Evolutionary conservation across 2,113 vertebrate species (phyloP).

Genomic region (Podarcis raffonei): DNA sequence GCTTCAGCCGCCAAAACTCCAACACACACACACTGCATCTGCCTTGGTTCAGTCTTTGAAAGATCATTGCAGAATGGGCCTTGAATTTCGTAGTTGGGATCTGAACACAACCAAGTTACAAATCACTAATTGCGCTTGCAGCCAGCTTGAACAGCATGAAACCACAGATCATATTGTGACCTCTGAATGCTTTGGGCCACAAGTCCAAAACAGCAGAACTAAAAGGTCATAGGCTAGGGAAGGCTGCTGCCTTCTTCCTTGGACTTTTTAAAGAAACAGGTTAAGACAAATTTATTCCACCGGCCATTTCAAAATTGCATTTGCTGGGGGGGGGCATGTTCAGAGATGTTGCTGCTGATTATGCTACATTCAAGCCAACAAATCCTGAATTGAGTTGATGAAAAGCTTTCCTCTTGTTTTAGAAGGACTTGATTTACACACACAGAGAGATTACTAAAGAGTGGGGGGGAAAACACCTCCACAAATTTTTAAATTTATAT

Average conservation of each 20-base stretch:
- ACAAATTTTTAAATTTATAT: background rate
- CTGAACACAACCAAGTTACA: background rate
- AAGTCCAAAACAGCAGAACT: no score
- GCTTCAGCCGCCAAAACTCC: no score
- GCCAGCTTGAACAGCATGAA: background rate
- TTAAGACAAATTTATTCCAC: no score
- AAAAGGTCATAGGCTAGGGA: no score
- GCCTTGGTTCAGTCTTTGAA: background rate
- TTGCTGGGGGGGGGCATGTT: background rate
- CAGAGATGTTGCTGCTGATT: background rate
- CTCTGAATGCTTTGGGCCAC: no score
- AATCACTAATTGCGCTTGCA: background rate
- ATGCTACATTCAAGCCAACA: background rate
- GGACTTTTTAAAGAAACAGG: background rate
- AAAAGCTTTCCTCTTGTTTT: background rate
- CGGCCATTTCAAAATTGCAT: background rate
- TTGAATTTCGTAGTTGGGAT: background rate
- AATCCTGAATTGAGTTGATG: background rate
- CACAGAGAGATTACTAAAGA: no score
- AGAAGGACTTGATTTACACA: no score
- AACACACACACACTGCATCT: background rate
- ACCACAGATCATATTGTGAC: background rate
- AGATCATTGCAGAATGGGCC: no score
- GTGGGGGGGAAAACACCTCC: no score
- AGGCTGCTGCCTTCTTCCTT: background rate